Percentiles rank a stretch among this genome's conserved stretches.
These are phyloP conservation scores for Hippoglossus stenolepis DNA, from an alignment of 2,113 vertebrate species.

Conservation along the genomic window DNA sequence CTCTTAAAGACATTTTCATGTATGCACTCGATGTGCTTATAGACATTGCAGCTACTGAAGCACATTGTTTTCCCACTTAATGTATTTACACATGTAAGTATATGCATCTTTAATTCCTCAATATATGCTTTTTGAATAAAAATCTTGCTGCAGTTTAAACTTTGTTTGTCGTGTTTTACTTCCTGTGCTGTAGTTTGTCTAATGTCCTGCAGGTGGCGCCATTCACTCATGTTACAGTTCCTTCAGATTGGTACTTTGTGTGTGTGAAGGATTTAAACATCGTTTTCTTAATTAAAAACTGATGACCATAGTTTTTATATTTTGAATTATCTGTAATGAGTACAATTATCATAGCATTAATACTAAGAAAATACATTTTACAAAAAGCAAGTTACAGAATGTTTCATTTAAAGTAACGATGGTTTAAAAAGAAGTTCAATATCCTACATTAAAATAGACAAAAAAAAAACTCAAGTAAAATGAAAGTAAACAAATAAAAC, in stretches of 20 bases:
- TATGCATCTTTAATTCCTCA: slow-evolving; percentile 74
- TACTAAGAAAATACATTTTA: too few species aligned
- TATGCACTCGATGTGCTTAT: slow-evolving; percentile 38
- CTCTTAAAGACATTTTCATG: slow-evolving; percentile 44
- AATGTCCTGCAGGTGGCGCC: slow-evolving; percentile 60
- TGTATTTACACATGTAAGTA: slow-evolving; percentile 79
- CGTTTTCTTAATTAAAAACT: background rate
- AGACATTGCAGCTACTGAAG: slow-evolving; percentile 57
- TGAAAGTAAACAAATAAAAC: too few species aligned
- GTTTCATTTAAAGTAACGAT: too few species aligned
- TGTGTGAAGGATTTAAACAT: background rate
- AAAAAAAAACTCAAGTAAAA: too few species aligned
- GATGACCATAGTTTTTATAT: too few species aligned
- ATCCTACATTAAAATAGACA: too few species aligned
- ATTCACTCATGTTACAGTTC: background rate
- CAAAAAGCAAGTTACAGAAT: too few species aligned
- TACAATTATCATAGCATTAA: too few species aligned
- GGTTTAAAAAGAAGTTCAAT: too few species aligned
- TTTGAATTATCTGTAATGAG: too few species aligned
- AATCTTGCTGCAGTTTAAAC: slow-evolving; percentile 58
- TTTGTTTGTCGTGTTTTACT: background rate
- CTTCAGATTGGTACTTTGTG: background rate
- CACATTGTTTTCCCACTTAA: slow-evolving; percentile 66
- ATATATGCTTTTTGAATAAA: slow-evolving; percentile 77
- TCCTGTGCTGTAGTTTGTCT: background rate